Evolutionary conservation across 2,888 invertebrate species (phyloP).

Genomic region (Lymantria monacha): DNA sequence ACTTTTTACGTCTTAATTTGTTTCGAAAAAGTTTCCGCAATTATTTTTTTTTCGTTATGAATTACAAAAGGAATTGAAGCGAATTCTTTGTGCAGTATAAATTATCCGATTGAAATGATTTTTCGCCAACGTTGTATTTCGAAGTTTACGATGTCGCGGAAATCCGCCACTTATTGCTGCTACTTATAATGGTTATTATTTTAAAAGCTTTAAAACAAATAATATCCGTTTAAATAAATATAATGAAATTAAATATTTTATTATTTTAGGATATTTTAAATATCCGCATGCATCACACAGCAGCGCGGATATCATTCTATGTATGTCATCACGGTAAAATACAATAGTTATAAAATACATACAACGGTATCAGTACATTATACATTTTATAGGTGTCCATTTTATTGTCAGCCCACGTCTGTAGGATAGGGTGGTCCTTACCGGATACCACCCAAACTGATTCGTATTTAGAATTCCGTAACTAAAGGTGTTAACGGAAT

Average conservation of each 20-base stretch:
- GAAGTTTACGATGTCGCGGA: neutral
- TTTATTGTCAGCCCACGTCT: neutral
- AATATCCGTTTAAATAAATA: neutral
- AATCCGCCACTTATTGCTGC: neutral
- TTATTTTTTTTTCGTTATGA: neutral
- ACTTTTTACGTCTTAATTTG: neutral
- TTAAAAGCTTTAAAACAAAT: neutral
- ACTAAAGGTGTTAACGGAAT: too few relatives aligned
- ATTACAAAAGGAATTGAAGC: neutral
- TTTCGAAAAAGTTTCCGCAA: neutral
- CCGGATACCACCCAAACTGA: neutral
- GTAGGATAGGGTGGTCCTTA: neutral
- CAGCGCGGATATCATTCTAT: too few relatives aligned
- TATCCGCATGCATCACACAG: too few relatives aligned
- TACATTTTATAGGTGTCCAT: neutral
- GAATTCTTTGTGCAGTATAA: neutral
- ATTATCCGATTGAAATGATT: neutral
- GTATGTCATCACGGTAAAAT: too few relatives aligned
- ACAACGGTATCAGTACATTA: neutral
- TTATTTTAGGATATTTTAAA: neutral
- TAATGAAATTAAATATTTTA: neutral
- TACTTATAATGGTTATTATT: neutral
- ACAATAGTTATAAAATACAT: too few relatives aligned
- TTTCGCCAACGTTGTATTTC: neutral
- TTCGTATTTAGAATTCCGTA: conserved; percentile 3